A percentile compares a stretch with the other conserved stretches of the same genome.
phyloP scores from a whole-genome alignment of 1,140 invertebrate species.

The Drosophila lowei region DNA sequence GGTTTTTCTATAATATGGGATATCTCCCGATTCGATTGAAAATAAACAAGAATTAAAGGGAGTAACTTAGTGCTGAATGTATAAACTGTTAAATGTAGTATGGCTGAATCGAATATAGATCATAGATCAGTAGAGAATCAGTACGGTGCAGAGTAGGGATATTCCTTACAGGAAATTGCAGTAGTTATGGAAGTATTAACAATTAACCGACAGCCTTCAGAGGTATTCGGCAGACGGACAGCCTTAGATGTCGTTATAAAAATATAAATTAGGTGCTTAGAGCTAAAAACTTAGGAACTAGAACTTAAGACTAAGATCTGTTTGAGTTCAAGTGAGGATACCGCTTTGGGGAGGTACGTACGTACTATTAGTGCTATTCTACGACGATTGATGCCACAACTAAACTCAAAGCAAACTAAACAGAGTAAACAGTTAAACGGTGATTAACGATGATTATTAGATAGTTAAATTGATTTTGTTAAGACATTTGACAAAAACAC shows the following conservation, averaged over 20 bases:
- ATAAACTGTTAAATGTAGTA: too few species aligned
- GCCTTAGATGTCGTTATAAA: not conserved
- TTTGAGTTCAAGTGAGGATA: conserved; percentile 8
- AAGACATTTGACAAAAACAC: conserved; percentile 77
- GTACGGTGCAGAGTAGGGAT: too few species aligned
- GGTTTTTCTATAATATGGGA: too few species aligned
- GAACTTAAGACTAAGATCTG: not conserved
- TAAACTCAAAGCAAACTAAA: conserved; percentile 27
- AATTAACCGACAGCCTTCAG: conserved; percentile 1
- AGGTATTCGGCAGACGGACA: too few species aligned
- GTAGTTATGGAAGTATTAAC: conserved; percentile 4
- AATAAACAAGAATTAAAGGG: too few species aligned
- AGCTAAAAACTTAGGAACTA: not conserved
- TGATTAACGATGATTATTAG: conserved; percentile 14
- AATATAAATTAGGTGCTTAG: conserved; percentile 4
- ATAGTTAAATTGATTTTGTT: conserved; percentile 63
- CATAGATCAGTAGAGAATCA: too few species aligned
- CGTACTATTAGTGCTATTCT: conserved; percentile 37
- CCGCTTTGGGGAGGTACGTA: conserved; percentile 16
- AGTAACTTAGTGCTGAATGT: too few species aligned
- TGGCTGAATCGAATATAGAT: too few species aligned
- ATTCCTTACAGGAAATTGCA: not conserved
- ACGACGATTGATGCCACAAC: conserved; percentile 28
- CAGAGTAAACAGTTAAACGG: conserved; percentile 16
- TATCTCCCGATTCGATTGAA: too few species aligned